A percentile compares a stretch with the other conserved stretches of the same genome.
These are phyloP conservation scores for Lepidonotus clava DNA, from an alignment of 2,888 invertebrate genomes.

Conservation along the genomic window DNA sequence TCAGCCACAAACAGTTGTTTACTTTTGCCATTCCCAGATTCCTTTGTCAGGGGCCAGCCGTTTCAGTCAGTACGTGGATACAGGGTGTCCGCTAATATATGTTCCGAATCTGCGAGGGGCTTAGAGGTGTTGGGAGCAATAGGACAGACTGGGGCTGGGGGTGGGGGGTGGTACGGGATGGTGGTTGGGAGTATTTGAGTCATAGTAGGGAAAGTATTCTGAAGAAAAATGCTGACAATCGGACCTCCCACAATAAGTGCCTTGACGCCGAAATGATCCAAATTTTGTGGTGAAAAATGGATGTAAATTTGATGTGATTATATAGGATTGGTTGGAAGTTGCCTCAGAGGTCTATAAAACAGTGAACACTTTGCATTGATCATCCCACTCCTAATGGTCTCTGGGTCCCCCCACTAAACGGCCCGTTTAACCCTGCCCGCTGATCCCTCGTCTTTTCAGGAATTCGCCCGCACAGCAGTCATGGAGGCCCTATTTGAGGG, in stretches of 20 bases:
- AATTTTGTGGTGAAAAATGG: not conserved
- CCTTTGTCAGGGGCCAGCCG: too few relatives aligned
- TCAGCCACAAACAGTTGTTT: too few relatives aligned
- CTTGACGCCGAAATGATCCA: constrained; percentile 4
- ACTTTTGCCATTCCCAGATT: too few relatives aligned
- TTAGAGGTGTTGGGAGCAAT: too few relatives aligned
- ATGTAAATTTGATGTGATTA: not conserved
- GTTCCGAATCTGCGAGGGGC: too few relatives aligned
- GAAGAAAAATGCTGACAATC: not conserved
- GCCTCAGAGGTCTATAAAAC: not conserved
- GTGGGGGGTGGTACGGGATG: too few relatives aligned
- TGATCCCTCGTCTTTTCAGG: not conserved
- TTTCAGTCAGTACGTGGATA: too few relatives aligned
- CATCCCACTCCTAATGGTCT: not conserved
- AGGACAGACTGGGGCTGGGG: too few relatives aligned
- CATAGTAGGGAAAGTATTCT: too few relatives aligned
- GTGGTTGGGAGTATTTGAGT: too few relatives aligned
- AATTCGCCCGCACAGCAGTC: not conserved
- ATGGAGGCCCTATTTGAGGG: too few relatives aligned
- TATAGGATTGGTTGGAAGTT: not conserved
- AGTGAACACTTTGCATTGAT: not conserved
- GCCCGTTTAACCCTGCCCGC: not conserved
- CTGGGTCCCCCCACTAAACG: not conserved
- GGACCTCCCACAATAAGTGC: not conserved
- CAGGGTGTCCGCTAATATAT: too few relatives aligned